phyloP scores from a whole-genome alignment of 2,113 vertebrate genomes.

The Bufo bufo region DNA sequence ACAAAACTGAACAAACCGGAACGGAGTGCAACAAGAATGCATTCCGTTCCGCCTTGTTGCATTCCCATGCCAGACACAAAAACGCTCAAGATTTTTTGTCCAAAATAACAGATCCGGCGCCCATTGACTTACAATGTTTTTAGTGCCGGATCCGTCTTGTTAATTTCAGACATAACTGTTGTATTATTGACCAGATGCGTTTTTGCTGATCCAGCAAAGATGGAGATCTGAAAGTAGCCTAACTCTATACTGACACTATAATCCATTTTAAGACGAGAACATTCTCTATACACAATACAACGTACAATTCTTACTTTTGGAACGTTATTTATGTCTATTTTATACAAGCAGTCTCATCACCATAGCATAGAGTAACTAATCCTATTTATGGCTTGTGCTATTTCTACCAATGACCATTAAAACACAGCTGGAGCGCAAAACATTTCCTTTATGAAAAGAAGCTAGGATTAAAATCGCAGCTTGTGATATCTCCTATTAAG shows the following conservation, averaged over 20 bases:
- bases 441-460: constrained; percentile 29
- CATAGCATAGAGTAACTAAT: constrained; percentile 33
- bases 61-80: too few species aligned
- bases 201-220: too few species aligned
- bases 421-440: constrained; percentile 41
- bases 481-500: constrained; percentile 27
- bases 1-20: too few species aligned
- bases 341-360: not conserved
- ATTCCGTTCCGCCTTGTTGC: too few species aligned
- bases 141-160: too few species aligned
- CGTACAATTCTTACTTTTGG: not conserved
- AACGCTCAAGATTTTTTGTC: too few species aligned
- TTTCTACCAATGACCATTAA: constrained; percentile 38
- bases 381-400: not conserved
- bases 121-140: too few species aligned
- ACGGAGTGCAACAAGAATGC: too few species aligned
- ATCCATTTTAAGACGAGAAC: not conserved
- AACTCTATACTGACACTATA: not conserved
- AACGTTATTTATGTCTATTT: constrained; percentile 20
- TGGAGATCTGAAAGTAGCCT: too few species aligned
- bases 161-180: too few species aligned
- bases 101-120: too few species aligned
- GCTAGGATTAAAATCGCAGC: constrained; percentile 28
- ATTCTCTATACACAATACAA: not conserved
- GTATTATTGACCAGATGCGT: too few species aligned